Evolutionary conservation across 2,888 invertebrate genomes (phyloP), one percentile per base, ranked within the genome.

Genomic region (Orchesellides sinensis): DNA sequence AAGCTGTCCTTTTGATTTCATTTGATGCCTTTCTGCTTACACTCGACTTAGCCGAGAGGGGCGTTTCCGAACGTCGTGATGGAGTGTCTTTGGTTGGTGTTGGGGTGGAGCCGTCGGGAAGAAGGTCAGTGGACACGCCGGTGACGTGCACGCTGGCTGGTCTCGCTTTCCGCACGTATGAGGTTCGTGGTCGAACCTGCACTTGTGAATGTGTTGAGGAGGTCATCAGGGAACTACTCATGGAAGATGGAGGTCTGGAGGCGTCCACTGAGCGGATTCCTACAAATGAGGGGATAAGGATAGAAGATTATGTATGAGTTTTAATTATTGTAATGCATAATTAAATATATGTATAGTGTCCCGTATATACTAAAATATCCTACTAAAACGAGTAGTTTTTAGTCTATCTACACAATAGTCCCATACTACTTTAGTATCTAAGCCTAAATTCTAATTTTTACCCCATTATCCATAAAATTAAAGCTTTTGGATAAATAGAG

Each of bases 111-210:
- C 23, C 61, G 12, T 32, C 74, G n/a, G 49, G n/a, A 25, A 56
- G 10, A n/a, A 8, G 25, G 21, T 61, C 40, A 21, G 19, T 73
- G 25, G 83, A 70, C 12, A 87, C 81, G 2, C 88, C 88, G n/a
- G 88, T 88, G 1, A 88, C 86, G 56, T 87, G 87, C 6, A 88
- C 88, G 63, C 85, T 85, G 0, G 85, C 85, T 8, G 87, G 88
- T 21, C 88, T 77, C 6, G 87, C 77, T 56, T 88, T 88, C 27
- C 87, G 65, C 14, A 82, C 79, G 66, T 73, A 84, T 12, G 85
- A 61, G 59, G 72, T 78, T 27, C 85, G 73, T 10, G 85, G 85
- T 14, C 87, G 73, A 80, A 87, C 83, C 49, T 80, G 83, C 45
- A 84, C 85, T 72, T 84, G 83, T 14, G 88, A 88, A 63, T 88